These are phyloP conservation scores for Coendou prehensilis DNA, from an alignment of 2,797 vertebrate genomes.

Conservation along the genomic window DNA sequence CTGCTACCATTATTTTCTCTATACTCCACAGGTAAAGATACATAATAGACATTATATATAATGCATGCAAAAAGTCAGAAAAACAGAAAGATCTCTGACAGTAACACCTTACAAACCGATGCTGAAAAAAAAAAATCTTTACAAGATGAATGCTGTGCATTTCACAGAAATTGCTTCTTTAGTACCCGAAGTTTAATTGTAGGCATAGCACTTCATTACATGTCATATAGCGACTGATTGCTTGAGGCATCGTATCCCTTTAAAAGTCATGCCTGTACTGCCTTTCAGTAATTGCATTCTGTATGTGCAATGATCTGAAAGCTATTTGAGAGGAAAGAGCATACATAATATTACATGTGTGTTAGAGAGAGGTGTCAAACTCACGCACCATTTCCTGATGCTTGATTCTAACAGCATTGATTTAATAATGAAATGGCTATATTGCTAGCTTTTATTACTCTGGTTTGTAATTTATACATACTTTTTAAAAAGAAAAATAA, in stretches of 20 bases:
- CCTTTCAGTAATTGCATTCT: slow-evolving; percentile 71
- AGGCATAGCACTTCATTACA: slow-evolving; percentile 62
- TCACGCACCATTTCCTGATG: background rate
- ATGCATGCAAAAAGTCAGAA: slow-evolving; percentile 77
- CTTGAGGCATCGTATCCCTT: slow-evolving; percentile 44
- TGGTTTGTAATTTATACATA: background rate
- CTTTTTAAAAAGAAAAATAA: slow-evolving; percentile 31
- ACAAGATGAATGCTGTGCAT: slow-evolving; percentile 76
- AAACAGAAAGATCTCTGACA: slow-evolving; percentile 83
- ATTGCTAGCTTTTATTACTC: slow-evolving; percentile 21
- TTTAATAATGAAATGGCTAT: background rate
- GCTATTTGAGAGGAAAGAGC: slow-evolving; percentile 65
- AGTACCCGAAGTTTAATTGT: slow-evolving; percentile 70
- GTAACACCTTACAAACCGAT: slow-evolving; percentile 75
- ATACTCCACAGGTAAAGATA: slow-evolving; percentile 83
- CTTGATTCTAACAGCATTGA: background rate
- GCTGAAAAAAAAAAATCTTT: slow-evolving; percentile 83
- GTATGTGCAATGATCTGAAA: slow-evolving; percentile 77
- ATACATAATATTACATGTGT: slow-evolving; percentile 67
- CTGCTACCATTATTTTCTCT: slow-evolving; percentile 82
- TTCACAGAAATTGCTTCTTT: slow-evolving; percentile 81
- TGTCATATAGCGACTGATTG: slow-evolving; percentile 79
- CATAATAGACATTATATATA: slow-evolving; percentile 84
- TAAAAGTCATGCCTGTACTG: slow-evolving; percentile 72
- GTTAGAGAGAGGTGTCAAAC: slow-evolving; percentile 46